Evolutionary conservation across 2,113 vertebrate species (phyloP), one percentile per base, ranked within the genome.

Genomic region (Thamnaconus septentrionalis): DNA sequence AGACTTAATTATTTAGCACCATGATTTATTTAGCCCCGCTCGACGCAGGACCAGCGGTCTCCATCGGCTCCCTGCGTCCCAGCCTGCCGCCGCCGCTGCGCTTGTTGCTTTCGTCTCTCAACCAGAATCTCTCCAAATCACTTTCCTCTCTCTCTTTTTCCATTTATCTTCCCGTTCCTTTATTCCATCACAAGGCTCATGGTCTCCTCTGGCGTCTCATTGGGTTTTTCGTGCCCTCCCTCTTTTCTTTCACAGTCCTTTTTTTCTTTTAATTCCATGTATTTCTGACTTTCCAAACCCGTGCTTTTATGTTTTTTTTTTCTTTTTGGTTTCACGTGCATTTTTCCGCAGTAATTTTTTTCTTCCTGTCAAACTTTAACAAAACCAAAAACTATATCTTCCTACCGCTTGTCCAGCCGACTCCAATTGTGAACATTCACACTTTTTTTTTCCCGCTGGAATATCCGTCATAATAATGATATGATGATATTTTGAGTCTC

Each of bases 21-120:
- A 89, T 90, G 79, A 88, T 85, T 90, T 88, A 90, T 90, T 90
- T 83, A 88, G 78, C 71, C 79, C 81, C 83, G 73, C 82, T 82
- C 83, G 73, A 83, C 81, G 85, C 65, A 82, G 75, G 65, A 78
- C 78, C 76, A 76, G 85, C 78, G 76, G 73, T 87, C 77, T 87
- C 70, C 69, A 75, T 81, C 71, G 18, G 18, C 79, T 63, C 65
- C 80, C 64, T 71, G 77, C 66, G 82, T 64, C 46, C 61, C 73
- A 66, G 81, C 64, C 79, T 63, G 66, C 61, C 42, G 53, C 45
- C 43, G 40, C 11, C 41, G 41, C 54, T 56, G 4, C 59, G 57
- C 45, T 45, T 64, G 64, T 5, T 3, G 54, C 49, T n/a, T 43
- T 42, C 40, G 41, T 9, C n/a, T 31, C 44, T 62, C 45, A 40